Conservation (phyloP, 2,888 invertebrate species). For the Callyntrura guangdongensis region DNA sequence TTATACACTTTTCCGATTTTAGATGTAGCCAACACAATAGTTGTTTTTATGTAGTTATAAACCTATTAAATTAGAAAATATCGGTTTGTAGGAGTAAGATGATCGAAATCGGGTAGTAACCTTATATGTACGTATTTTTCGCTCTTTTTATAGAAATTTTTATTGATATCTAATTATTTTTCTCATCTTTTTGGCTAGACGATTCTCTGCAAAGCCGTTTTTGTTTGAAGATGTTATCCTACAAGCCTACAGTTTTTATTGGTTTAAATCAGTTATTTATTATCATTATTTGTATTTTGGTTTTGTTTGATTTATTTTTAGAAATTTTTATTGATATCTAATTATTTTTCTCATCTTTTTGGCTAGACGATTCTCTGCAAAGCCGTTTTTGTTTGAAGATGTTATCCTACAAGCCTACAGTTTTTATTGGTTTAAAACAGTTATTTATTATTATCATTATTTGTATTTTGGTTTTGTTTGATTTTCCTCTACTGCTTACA, state of each 20-base stretch:
- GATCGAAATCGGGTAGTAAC: neutral
- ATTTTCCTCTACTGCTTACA: conserved; percentile 82
- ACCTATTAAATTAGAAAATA: too few relatives aligned
- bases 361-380: neutral
- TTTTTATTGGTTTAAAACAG: conserved; percentile 8
- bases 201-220: conserved; percentile 18
- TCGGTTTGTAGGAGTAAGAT: too few relatives aligned
- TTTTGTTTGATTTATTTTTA: conserved; percentile 4
- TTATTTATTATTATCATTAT: conserved; percentile 25
- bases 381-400: conserved; percentile 37
- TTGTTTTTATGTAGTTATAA: neutral
- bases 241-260: conserved; percentile 23
- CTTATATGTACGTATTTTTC: neutral
- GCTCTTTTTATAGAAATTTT: neutral
- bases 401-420: conserved; percentile 2
- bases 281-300: conserved; percentile 58
- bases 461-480: conserved; percentile 81
- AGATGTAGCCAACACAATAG: too few relatives aligned
- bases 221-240: conserved; percentile 11
- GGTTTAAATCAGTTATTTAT: neutral
- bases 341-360: conserved; percentile 5
- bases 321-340: neutral
- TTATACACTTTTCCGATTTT: too few relatives aligned
- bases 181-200: neutral
- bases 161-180: neutral